Base-by-base conservation (phyloP, 1,140 invertebrate species). In the Episyrphus balteatus region DNA sequence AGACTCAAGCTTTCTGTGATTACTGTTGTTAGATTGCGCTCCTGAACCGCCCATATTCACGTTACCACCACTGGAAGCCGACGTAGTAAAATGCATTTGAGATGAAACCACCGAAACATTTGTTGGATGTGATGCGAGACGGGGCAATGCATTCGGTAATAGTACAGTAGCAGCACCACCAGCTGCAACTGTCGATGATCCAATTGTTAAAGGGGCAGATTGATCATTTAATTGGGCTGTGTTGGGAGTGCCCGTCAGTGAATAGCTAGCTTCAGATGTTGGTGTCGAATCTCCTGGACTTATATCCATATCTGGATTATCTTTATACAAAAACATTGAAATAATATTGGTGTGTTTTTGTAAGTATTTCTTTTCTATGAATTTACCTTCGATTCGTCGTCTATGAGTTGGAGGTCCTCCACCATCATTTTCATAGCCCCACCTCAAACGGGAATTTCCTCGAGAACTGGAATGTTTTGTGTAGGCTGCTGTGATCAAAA, bases 271-370 rank as follows among this genome's bases (percentile, higher is more conserved):
- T 69, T 84, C 83, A 12, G 82, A 85, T 36, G 83, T 86, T 32
- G 84, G 84, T 49, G 84, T 87, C 52, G 83, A 84, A 59, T 84
- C 84, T 50, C 83, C 83, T n/a, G 84, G 83, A 47, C 86, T 89
- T 45, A 89, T 88, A 56, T 90, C 86, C 86, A 89, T 89, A 61
- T 88, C 85, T 57, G 86, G 81, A 47, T 64, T 68, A 44, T 68
- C 66, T 47, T 56, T 61, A 48, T 61, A 43, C 41, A 7, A 42
- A 21, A 31, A 9, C n/a, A 43, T 43, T 2, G 6, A 37, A 37
- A 3, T 13, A 13, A 37, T 5, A 37, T 15, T 6, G 6, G 5
- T n/a, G 13, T 37, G 3, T 37, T 6, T n/a, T 37, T 37, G 15
- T n/a, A 37, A 51, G n/a, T n/a, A n/a, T n/a, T n/a, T n/a, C n/a